Evolutionary conservation across 2,113 vertebrate species (phyloP), one percentile per base, ranked within the genome.

Genomic region (Struthio camelus): DNA sequence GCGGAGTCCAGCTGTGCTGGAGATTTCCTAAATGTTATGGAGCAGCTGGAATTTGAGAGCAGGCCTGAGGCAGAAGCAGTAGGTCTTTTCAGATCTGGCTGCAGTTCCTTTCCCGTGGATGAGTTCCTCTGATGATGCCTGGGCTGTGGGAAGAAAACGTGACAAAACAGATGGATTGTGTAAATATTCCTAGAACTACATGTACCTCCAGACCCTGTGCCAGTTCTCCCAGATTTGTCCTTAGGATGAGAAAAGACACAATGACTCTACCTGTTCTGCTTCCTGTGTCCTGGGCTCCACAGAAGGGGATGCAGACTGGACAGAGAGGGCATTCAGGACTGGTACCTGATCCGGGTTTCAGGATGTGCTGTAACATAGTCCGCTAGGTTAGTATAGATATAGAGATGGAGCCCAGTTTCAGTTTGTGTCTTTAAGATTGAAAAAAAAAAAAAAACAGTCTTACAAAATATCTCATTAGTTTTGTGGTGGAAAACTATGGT

Each of bases 201-300:
- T 8, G 23, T 2, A 24, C 32, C 82, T 12, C 30, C 46, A 78
- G 14, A 23, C 14, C 11, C 64, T n/a, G n/a, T 28, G 10, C 5
- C 71, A 69, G 7, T 87, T 15, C 6, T 46, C 11, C 8, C 9
- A 9, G 3, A 9, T 48, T 12, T 15, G 13, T 54, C 32, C 73
- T 76, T 46, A 79, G 32, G 44, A 36, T 32, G n/a, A 77, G 16
- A 69, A 72, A 67, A 78, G 4, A n/a, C 30, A n/a, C 32, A 72
- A 2, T 20, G 13, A 32, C 6, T 3, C 6, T 44, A 18, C 20
- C 20, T 1, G 0, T 83, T 80, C 61, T 48, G 9, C 34, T 75
- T 80, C 79, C 36, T 73, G 14, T 46, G 34, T 8, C 18, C 10
- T 2, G 11, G 14, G 18, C 14, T 83, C 10, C 36, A 58, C 24